A percentile compares a stretch with the other conserved stretches of the same genome.
Conservation (phyloP, 2,888 invertebrate genomes). For the Tenthredo notha region DNA sequence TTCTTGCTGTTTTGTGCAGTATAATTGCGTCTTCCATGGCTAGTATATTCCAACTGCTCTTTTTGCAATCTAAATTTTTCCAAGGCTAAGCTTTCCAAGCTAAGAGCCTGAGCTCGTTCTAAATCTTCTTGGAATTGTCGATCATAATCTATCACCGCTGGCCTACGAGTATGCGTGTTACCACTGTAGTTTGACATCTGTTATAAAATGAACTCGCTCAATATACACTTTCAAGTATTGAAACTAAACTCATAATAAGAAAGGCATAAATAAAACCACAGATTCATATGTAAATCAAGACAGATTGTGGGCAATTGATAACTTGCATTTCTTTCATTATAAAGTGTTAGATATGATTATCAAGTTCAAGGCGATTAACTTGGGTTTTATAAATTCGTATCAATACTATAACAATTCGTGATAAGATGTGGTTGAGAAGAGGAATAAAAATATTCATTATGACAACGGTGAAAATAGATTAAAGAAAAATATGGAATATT, state of each 20-base stretch:
- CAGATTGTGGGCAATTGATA: background rate
- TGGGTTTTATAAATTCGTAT: background rate
- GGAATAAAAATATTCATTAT: background rate
- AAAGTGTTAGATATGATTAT: background rate
- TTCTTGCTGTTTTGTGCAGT: conserved; percentile 59
- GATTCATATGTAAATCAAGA: background rate
- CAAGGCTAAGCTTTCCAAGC: conserved; percentile 91
- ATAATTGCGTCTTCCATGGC: conserved; percentile 61
- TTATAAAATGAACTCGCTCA: background rate
- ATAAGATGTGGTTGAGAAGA: background rate
- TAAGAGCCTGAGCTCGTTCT: conserved; percentile 92
- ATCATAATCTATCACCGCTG: conserved; percentile 84
- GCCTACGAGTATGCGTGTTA: conserved; percentile 69
- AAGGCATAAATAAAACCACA: background rate
- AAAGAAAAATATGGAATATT: background rate
- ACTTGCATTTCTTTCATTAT: background rate
- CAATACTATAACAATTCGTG: background rate
- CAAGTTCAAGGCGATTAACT: background rate
- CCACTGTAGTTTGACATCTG: conserved; percentile 75
- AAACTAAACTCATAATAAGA: background rate
- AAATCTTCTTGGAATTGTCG: conserved; percentile 92
- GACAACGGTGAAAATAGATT: background rate
- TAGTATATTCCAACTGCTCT: conserved; percentile 74
- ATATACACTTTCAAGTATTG: background rate
- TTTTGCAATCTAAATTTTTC: conserved; percentile 88